phyloP scores from a whole-genome alignment of 1,140 invertebrate species.

The Popillia japonica region DNA sequence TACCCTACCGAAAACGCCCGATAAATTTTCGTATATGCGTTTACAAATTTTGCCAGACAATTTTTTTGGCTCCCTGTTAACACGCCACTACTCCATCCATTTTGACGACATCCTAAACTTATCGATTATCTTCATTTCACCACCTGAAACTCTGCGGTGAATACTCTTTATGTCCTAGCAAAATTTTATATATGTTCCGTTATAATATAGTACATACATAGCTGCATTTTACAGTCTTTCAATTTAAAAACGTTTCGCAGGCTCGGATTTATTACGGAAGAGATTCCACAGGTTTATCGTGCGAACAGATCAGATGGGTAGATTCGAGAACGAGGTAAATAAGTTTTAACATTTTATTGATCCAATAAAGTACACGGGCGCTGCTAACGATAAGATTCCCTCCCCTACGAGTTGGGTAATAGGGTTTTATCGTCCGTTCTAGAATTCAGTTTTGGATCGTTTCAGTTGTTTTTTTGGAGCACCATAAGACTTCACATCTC shows the following conservation, averaged over 20 bases:
- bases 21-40: background rate
- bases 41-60: background rate
- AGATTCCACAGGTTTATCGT: conserved; percentile 2
- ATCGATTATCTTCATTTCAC: too few species aligned
- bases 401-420: background rate
- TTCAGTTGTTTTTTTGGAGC: background rate
- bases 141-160: too few species aligned
- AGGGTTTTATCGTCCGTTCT: background rate
- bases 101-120: too few species aligned
- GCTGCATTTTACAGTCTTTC: background rate
- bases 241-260: background rate
- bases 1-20: background rate
- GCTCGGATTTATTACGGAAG: background rate
- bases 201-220: background rate
- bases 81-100: too few species aligned
- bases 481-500: too few species aligned
- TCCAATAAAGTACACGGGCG: background rate
- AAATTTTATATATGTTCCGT: background rate
- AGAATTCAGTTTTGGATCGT: background rate
- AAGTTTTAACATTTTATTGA: conserved; percentile 12
- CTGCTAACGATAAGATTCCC: conserved; percentile 1
- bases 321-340: background rate
- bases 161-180: too few species aligned
- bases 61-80: too few species aligned
- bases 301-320: background rate